Evolutionary conservation across 2,113 vertebrate species (phyloP), one percentile per base, ranked within the genome.

Genomic region (Periophthalmodon schlosseri): DNA sequence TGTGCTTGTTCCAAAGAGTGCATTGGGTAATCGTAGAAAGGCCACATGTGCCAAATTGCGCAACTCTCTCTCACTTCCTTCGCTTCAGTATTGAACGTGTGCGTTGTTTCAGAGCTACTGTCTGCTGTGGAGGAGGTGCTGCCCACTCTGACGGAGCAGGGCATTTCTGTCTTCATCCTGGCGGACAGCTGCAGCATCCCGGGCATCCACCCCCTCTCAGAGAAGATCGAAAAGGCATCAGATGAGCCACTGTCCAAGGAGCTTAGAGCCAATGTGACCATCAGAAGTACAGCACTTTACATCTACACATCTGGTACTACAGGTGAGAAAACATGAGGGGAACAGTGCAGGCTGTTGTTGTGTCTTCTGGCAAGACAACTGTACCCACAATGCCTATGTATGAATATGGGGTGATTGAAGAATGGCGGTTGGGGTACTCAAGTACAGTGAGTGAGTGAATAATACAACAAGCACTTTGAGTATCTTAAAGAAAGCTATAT

Each of bases 261-360:
- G 14, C 79, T 95, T 20, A 88, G 94, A 11, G 71, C 91, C 18
- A 81, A 87, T 0, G 11, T 93, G 70, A 84, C 71, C 0, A 6
- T 75, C 4, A 1, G 1, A 61, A 95, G 91, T 74, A 91, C 79
- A 0, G 94, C 94, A 9, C 36, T 95, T 7, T 96, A 94, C 78
- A 95, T 96, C 87, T 96, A 95, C 90, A 96, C 95, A 2, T 96
- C 95, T 5, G 89, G 88, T 50, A 91, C 89, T 21, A 91, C 88
- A 82, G 87, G 87, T 90, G 83, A 11, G 2, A 47, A 24, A 10
- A 47, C 24, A 5, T 5, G 36, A 4, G 36, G 36, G 28, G 36
- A 4, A 39, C 36, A 39, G 36, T 39, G 49, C 49, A 50, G 28
- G 28, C 28, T 28, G 28, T 28, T 28, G 28, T 28, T 28, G 28